Conservation (phyloP, 2,113 vertebrate genomes). For the Macquaria ambigua region DNA sequence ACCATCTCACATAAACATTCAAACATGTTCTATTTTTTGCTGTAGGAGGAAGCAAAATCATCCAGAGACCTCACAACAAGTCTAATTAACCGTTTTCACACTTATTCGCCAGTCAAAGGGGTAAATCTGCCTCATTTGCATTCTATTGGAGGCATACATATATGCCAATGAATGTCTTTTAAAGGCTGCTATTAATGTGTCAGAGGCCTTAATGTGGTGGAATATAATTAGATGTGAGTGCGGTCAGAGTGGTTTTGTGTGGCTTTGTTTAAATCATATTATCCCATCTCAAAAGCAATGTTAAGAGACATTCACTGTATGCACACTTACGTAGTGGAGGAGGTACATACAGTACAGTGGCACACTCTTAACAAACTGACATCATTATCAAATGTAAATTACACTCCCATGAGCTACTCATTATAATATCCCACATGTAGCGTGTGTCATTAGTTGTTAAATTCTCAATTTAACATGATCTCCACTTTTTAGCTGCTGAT, state of each 20-base stretch:
- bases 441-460: constrained; percentile 52
- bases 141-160: constrained; percentile 48
- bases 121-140: constrained; percentile 62
- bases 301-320: constrained; percentile 40
- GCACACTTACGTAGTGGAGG: constrained; percentile 40
- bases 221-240: constrained; percentile 64
- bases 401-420: constrained; percentile 57
- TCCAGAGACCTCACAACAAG: constrained; percentile 41
- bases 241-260: constrained; percentile 29
- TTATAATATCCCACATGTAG: constrained; percentile 56
- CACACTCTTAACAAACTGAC: constrained; percentile 47
- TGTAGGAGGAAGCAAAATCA: constrained; percentile 35
- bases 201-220: constrained; percentile 47
- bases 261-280: constrained; percentile 55
- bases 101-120: constrained; percentile 56
- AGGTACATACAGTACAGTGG: constrained; percentile 39
- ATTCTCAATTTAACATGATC: constrained; percentile 59
- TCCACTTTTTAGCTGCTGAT: constrained; percentile 48
- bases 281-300: constrained; percentile 41
- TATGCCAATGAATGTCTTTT: constrained; percentile 46
- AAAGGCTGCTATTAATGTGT: constrained; percentile 39
- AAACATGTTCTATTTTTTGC: constrained; percentile 40
- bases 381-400: constrained; percentile 73
- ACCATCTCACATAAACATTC: constrained; percentile 18
- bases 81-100: constrained; percentile 64